A percentile compares a stretch with the other conserved stretches of the same genome.
Conservation (phyloP, 2,113 vertebrate species). For the Archilochus colubris region DNA sequence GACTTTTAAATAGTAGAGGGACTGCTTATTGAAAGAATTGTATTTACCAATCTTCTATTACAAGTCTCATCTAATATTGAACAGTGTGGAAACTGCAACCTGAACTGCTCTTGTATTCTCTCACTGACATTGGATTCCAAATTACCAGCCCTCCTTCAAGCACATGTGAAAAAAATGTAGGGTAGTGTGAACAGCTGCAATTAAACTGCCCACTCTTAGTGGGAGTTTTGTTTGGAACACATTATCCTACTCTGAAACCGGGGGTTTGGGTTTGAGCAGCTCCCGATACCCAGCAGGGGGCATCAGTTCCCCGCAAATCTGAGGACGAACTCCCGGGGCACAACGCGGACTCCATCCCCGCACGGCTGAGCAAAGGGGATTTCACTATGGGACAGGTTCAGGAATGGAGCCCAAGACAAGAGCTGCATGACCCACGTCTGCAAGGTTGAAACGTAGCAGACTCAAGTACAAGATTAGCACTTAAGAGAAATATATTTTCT, state of each 20-base stretch:
- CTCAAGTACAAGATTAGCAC: background rate
- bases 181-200: background rate
- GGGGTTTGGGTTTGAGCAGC: accelerated
- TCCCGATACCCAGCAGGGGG: slow-evolving; percentile 68
- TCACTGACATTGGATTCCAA: background rate
- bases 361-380: accelerated
- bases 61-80: background rate
- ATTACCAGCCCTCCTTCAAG: background rate
- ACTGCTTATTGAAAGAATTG: background rate
- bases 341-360: too few species aligned
- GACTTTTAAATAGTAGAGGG: background rate
- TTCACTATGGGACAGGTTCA: background rate
- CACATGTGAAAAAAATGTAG: background rate
- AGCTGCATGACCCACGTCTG: too few species aligned
- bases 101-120: background rate
- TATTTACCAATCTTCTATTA: background rate
- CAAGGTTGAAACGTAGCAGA: background rate
- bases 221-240: background rate
- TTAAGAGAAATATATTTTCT: background rate
- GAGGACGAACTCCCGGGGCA: accelerated
- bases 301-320: slow-evolving; percentile 53
- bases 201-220: background rate
- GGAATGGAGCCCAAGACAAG: background rate
- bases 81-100: accelerated
- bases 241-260: background rate